A percentile compares a stretch with the other conserved stretches of the same genome.
These are phyloP conservation scores for Campoplex capitator DNA, from an alignment of 2,888 invertebrate genomes.

Conservation along the genomic window DNA sequence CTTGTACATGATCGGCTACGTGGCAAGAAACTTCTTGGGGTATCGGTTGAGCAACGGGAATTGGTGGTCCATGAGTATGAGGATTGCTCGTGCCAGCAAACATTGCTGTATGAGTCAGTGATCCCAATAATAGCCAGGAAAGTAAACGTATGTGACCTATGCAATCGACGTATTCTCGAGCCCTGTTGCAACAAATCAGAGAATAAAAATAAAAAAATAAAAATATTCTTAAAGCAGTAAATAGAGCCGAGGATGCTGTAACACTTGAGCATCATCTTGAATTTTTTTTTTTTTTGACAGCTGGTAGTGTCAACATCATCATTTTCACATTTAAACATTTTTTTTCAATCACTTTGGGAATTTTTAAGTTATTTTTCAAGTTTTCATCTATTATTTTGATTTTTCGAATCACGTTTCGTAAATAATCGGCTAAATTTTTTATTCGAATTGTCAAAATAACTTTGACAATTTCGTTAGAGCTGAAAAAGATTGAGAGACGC, in stretches of 20 bases:
- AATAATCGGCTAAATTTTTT: too few relatives aligned
- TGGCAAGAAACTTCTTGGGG: constrained; percentile 98
- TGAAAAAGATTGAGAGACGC: too few relatives aligned
- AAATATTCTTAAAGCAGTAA: neutral
- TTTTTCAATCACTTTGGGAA: neutral
- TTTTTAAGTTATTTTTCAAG: neutral
- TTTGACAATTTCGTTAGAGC: too few relatives aligned
- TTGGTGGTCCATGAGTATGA: constrained; percentile 80
- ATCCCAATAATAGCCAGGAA: constrained; percentile 98
- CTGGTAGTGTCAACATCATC: neutral
- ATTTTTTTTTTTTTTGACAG: neutral
- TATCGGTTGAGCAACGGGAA: constrained; percentile 91
- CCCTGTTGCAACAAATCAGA: constrained; percentile 86
- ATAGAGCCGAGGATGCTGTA: neutral
- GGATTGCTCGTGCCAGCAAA: constrained; percentile 83
- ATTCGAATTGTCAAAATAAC: too few relatives aligned
- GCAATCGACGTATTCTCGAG: constrained; percentile 97
- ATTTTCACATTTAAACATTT: neutral
- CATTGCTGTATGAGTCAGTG: constrained; percentile 94
- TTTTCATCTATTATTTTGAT: neutral
- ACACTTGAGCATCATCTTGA: neutral
- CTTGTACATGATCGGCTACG: constrained; percentile 98
- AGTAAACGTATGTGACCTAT: constrained; percentile 96
- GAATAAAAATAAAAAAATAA: neutral
- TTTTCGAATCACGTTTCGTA: neutral